Evolutionary conservation across 2,797 vertebrate species (phyloP).

Genomic region (Anguilla marmorata): DNA sequence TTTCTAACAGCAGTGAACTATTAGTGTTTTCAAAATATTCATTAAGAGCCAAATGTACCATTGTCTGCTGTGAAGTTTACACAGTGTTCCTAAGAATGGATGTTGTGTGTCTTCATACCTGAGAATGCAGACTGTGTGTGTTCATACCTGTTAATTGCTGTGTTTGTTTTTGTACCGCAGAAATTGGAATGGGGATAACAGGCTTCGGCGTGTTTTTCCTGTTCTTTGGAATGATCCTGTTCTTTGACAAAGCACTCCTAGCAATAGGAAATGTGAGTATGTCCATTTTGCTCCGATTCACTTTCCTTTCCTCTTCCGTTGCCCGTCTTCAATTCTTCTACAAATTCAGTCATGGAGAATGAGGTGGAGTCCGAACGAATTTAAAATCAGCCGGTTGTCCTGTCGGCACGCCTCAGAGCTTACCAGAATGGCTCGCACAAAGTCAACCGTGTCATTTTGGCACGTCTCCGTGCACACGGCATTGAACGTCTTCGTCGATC

Average conservation of each 20-base stretch:
- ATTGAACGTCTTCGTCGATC: too few relatives aligned
- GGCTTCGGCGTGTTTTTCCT: constrained; percentile 97
- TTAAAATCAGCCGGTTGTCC: too few relatives aligned
- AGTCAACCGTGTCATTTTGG: too few relatives aligned
- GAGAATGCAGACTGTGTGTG: background rate
- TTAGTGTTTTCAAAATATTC: background rate
- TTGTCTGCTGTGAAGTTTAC: background rate
- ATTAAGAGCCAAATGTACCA: background rate
- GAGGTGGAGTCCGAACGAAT: background rate
- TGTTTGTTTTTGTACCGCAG: constrained; percentile 66
- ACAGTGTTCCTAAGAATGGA: background rate
- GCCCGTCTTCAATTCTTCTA: background rate
- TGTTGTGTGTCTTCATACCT: background rate
- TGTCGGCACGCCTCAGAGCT: too few relatives aligned
- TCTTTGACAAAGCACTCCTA: constrained; percentile 96
- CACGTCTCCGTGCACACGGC: too few relatives aligned
- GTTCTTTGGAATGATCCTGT: constrained; percentile 97
- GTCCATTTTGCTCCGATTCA: background rate
- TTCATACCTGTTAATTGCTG: background rate
- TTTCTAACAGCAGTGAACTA: background rate
- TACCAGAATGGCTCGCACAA: too few relatives aligned
- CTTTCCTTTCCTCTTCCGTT: background rate
- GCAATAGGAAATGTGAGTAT: constrained; percentile 95
- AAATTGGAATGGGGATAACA: constrained; percentile 94
- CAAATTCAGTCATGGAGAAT: background rate